phyloP scores from a whole-genome alignment of 1,140 invertebrate genomes.

The Pachypeltis micranthus region DNA sequence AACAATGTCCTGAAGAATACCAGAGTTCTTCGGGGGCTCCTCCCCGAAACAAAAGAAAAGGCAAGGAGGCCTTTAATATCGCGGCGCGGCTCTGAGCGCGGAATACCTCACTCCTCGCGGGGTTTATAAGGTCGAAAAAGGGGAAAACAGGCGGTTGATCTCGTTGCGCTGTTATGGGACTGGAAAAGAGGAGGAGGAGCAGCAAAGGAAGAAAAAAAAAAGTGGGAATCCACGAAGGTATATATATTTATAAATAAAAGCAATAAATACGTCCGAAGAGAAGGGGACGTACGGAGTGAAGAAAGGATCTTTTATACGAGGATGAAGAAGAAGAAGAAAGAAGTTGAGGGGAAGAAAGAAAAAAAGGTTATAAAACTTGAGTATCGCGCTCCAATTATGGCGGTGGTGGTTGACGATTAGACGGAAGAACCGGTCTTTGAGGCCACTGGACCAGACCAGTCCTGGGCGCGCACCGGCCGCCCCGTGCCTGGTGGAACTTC shows the following conservation, averaged over 20 bases:
- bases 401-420: slow-evolving; percentile 7
- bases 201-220: background rate
- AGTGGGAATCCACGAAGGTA: background rate
- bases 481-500: background rate
- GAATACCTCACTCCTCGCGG: too few relatives aligned
- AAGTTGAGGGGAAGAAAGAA: background rate
- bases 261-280: slow-evolving; percentile 7
- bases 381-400: slow-evolving; percentile 9
- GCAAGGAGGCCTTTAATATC: too few relatives aligned
- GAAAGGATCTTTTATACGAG: background rate
- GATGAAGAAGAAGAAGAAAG: too few relatives aligned
- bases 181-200: too few relatives aligned
- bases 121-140: background rate
- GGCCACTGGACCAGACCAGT: too few relatives aligned
- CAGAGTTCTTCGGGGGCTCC: too few relatives aligned
- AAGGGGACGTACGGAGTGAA: background rate
- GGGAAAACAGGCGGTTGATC: background rate
- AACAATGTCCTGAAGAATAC: too few relatives aligned
- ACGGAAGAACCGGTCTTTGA: too few relatives aligned
- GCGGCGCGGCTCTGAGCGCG: too few relatives aligned
- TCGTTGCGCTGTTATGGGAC: too few relatives aligned
- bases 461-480: background rate
- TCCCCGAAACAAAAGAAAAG: too few relatives aligned
- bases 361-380: slow-evolving; percentile 2
- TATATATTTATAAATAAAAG: too few relatives aligned